Base-by-base conservation (phyloP, 1,140 invertebrate species). In the Danaus plexippus region DNA sequence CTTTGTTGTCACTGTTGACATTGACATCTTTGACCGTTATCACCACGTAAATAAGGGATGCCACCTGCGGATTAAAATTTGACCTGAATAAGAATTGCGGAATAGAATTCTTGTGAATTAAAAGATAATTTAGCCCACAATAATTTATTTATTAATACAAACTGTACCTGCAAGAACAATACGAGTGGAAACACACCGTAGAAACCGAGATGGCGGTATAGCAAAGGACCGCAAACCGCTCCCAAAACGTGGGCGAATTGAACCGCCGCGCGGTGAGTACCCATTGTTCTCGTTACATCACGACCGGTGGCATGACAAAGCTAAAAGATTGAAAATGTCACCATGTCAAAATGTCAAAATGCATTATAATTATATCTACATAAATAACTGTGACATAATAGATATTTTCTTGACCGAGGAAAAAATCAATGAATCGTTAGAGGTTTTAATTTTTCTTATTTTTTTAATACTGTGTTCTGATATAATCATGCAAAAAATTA, bases 161-260 rank as follows among this genome's bases (percentile, higher is more conserved):
- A 32, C 7, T 32, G 59, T 82, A 88, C 87, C 82, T 87, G 83
- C 57, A 88, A 67, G 54, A 80, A 72, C 65, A 88, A 77, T 56
- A 80, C 77, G 69, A 88, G 69, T 42, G 78, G 79, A 67, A 88
- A 88, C 69, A 88, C 80, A 73, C 85, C 85, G 65, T 77, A 79
- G 75, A 85, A 87, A 69, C 85, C 87, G 10, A 87, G 66, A 40
- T 66, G 55, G 9, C 80, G 70, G 61, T 82, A 86, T 3, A 87
- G 71, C 12, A 82, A 62, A 41, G 85, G 85, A 0, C 84, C 87
- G 40, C 75, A 62, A 6, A 86, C 64, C 0, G 83, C 71, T 13
- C 87, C 87, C 7, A 85, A 47, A 11, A 87, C 80, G 57, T 85
- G 80, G 5, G 83, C 80, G 32, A 86, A 71, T 48, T 86, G 85